Percentiles rank a stretch among this genome's conserved stretches.
These are phyloP conservation scores for Muscicapa striata DNA, from an alignment of 2,797 vertebrate genomes.

Conservation along the genomic window DNA sequence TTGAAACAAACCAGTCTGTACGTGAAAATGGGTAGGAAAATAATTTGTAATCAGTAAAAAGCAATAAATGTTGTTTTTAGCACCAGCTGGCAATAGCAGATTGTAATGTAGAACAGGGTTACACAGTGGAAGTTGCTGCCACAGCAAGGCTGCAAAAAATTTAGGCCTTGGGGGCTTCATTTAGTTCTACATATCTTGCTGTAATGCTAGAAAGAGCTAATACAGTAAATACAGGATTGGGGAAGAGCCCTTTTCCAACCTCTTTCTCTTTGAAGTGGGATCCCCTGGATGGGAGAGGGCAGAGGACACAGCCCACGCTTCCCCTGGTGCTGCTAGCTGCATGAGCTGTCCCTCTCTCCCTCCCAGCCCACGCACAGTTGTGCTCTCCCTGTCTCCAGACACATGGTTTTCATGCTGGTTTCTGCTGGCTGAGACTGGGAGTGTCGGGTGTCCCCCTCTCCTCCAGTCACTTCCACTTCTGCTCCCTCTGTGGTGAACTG, in stretches of 20 bases:
- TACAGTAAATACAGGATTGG: background rate
- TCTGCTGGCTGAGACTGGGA: background rate
- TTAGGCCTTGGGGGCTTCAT: background rate
- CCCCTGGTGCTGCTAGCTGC: background rate
- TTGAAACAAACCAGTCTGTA: background rate
- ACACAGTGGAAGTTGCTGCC: background rate
- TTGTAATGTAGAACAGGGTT: background rate
- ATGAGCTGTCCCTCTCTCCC: background rate
- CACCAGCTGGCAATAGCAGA: background rate
- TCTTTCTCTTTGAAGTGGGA: background rate
- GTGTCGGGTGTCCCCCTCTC: too few species aligned
- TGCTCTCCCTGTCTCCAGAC: background rate
- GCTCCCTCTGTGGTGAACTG: background rate
- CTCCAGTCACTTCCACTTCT: background rate
- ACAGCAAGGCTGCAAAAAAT: background rate
- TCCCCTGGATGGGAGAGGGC: background rate
- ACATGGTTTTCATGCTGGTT: accelerated
- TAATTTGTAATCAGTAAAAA: background rate
- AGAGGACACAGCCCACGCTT: accelerated
- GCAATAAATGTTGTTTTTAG: background rate
- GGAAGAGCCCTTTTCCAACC: background rate
- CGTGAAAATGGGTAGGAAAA: background rate
- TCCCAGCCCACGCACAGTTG: background rate
- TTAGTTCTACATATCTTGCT: background rate
- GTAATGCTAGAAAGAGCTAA: background rate